Evolutionary conservation across 2,888 invertebrate genomes (phyloP).

Genomic region (Gastracanthus pulcherrimus): DNA sequence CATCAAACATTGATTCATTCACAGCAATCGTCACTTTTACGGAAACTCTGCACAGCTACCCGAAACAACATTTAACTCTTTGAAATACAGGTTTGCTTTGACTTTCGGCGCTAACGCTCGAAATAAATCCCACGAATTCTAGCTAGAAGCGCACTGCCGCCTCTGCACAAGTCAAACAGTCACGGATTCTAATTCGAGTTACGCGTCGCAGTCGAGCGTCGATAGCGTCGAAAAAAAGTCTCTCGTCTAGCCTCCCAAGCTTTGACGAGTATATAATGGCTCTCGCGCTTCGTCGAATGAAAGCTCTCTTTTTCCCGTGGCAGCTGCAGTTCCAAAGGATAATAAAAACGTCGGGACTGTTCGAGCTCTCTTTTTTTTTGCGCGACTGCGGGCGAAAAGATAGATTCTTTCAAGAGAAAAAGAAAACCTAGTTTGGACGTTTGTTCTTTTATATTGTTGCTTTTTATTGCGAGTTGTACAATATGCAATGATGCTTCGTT

Average conservation of each 20-base stretch:
- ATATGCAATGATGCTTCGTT: not conserved
- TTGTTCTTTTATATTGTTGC: not conserved
- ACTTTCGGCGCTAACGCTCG: not conserved
- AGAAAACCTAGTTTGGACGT: not conserved
- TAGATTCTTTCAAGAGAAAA: no score
- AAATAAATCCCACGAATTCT: not conserved
- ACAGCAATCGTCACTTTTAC: no score
- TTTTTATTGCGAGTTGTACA: not conserved
- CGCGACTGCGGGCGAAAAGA: no score
- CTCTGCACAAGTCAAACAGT: no score
- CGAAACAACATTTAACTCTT: not conserved
- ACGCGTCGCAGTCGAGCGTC: not conserved
- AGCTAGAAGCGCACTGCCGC: not conserved
- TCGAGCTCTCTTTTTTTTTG: not conserved
- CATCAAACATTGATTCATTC: not conserved
- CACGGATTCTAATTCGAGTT: conserved; percentile 16
- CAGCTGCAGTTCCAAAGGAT: conserved; percentile 3
- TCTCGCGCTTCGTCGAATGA: no score
- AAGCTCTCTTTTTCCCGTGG: not conserved
- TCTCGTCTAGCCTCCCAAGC: not conserved
- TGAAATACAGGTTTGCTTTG: not conserved
- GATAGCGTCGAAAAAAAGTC: not conserved
- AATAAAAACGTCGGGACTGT: not conserved
- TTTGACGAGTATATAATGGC: not conserved
- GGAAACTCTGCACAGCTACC: not conserved